phyloP scores from a whole-genome alignment of 2,113 vertebrate genomes.

The Oreochromis spilurus region DNA sequence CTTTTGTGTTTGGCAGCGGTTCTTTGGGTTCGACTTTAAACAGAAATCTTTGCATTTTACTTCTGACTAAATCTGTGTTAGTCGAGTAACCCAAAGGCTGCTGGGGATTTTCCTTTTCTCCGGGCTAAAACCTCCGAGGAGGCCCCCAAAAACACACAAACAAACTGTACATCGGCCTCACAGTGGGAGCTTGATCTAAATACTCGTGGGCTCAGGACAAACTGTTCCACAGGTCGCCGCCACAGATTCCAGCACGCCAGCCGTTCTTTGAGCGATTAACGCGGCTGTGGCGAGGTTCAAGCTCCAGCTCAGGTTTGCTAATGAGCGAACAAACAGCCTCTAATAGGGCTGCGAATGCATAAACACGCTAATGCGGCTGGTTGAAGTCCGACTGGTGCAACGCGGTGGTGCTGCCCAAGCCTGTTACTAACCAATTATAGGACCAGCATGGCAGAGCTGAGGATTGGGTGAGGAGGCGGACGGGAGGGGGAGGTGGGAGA shows the following conservation, averaged over 20 bases:
- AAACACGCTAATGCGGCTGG: conserved; percentile 37
- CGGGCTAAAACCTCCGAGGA: neutral
- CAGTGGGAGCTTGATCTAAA: neutral
- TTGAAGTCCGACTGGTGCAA: conserved; percentile 36
- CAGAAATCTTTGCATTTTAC: neutral
- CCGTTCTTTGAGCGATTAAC: neutral
- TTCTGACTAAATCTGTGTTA: neutral
- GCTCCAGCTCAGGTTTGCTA: conserved; percentile 17
- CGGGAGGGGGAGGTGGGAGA: neutral
- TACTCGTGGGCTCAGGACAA: neutral
- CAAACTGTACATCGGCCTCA: neutral
- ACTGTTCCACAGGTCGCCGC: neutral
- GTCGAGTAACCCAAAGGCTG: neutral
- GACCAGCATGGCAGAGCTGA: conserved; percentile 21
- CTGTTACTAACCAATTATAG: conserved; percentile 51
- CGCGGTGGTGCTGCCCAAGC: conserved; percentile 17
- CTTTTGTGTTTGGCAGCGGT: neutral
- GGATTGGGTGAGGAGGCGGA: neutral
- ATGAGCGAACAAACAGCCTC: conserved; percentile 35
- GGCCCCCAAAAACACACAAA: neutral
- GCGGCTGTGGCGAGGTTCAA: conserved; percentile 24
- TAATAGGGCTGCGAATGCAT: conserved; percentile 35
- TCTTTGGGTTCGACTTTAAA: neutral
- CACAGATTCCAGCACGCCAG: neutral
- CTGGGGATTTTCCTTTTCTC: neutral